Percentiles rank a stretch among this genome's conserved stretches.
These are phyloP conservation scores for Scartelaos histophorus DNA, from an alignment of 2,113 vertebrate species.

Conservation along the genomic window DNA sequence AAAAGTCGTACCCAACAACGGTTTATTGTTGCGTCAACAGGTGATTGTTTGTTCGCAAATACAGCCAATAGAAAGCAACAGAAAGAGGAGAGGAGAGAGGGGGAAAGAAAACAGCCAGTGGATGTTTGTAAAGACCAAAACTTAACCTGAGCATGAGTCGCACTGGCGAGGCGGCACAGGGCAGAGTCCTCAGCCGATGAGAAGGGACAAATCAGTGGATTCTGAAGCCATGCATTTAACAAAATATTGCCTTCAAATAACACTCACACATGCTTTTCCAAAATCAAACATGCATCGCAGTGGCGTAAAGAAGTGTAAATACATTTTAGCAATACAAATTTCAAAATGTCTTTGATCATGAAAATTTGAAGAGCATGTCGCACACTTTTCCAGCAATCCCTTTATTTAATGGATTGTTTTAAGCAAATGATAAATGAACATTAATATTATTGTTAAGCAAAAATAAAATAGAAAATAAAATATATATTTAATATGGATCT, in stretches of 20 bases:
- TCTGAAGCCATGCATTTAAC: conserved; percentile 75
- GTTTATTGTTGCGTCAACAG: conserved; percentile 66
- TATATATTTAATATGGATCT: conserved; percentile 57
- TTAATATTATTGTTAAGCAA: conserved; percentile 40
- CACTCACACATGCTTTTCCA: conserved; percentile 75
- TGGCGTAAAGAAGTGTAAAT: conserved; percentile 54
- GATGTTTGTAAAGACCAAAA: conserved; percentile 49
- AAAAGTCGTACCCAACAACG: conserved; percentile 58
- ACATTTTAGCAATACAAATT: conserved; percentile 64
- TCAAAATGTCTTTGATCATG: conserved; percentile 50
- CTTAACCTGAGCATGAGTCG: conserved; percentile 57
- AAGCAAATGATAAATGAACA: conserved; percentile 62
- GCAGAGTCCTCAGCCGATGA: conserved; percentile 36
- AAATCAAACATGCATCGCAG: conserved; percentile 75
- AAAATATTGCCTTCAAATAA: conserved; percentile 72
- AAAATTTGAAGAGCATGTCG: conserved; percentile 59
- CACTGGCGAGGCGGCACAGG: conserved; percentile 14
- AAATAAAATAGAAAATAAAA: conserved; percentile 68
- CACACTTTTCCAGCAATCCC: conserved; percentile 51
- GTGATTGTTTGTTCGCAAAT: conserved; percentile 77
- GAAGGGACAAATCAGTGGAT: conserved; percentile 48
- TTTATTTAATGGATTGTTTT: conserved; percentile 57
- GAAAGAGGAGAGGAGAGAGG: conserved; percentile 11
- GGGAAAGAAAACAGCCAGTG: conserved; percentile 29
- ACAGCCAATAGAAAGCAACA: conserved; percentile 55